Evolutionary conservation across 1,140 invertebrate genomes (phyloP).

Genomic region (Zophobas atratus): DNA sequence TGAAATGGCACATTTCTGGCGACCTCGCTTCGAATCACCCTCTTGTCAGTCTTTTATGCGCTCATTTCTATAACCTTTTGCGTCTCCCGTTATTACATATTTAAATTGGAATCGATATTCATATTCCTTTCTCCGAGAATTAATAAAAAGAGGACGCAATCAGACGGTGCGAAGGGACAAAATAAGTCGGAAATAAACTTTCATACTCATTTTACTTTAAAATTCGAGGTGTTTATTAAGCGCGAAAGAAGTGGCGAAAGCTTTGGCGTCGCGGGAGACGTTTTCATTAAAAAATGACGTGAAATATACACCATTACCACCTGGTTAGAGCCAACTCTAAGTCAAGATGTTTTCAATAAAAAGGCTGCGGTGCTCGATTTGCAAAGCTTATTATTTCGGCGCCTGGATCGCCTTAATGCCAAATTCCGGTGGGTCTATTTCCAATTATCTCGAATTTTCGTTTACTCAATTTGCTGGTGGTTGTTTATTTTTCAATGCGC

Average conservation of each 20-base stretch:
- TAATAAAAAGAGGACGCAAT: neutral
- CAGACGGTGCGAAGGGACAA: no score
- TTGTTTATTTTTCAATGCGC: constrained; percentile 29
- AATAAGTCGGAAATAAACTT: no score
- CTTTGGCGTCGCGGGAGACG: no score
- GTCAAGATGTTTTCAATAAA: no score
- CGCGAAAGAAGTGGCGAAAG: no score
- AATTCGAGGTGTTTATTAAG: no score
- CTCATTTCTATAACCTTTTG: neutral
- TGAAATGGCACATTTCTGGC: constrained; percentile 21
- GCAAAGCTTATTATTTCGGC: constrained; percentile 16
- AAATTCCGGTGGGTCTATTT: constrained; percentile 28
- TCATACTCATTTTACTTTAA: no score
- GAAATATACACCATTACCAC: no score
- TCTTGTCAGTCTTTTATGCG: constrained; percentile 3
- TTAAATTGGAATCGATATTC: constrained; percentile 1
- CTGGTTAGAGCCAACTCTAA: no score
- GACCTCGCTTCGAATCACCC: constrained; percentile 1
- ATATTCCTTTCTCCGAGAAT: neutral
- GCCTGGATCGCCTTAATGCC: constrained; percentile 17
- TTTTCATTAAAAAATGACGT: no score
- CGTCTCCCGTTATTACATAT: neutral
- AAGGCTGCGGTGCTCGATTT: neutral
- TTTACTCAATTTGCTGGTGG: constrained; percentile 7
- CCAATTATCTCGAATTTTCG: constrained; percentile 32